phyloP scores from a whole-genome alignment of 2,888 invertebrate genomes.

The Chrysotoxum bicinctum region DNA sequence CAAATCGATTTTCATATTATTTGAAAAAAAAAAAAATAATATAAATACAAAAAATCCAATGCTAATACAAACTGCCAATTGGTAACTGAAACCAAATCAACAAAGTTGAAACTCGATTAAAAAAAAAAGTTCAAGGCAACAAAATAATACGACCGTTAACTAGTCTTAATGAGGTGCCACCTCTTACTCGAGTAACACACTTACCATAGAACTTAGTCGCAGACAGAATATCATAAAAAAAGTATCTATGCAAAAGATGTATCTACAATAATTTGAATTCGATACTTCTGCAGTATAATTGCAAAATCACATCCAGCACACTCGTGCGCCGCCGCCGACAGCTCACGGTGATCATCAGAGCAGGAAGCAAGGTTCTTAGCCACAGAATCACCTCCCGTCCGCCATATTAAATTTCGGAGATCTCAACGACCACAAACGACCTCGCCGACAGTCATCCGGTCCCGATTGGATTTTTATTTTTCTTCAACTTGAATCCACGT shows the following conservation, averaged over 20 bases:
- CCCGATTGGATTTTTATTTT: slow-evolving; percentile 16
- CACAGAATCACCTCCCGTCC: background rate
- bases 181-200: slow-evolving; percentile 8
- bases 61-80: background rate
- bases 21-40: background rate
- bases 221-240: background rate
- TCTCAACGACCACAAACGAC: slow-evolving; percentile 36
- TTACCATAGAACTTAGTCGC: background rate
- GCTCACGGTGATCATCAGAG: slow-evolving; percentile 49
- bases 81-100: slow-evolving; percentile 19
- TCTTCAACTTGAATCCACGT: slow-evolving; percentile 9
- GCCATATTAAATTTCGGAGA: slow-evolving; percentile 50
- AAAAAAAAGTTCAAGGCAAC: slow-evolving; percentile 53
- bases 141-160: slow-evolving; percentile 42
- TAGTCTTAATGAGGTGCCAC: slow-evolving; percentile 49
- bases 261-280: slow-evolving; percentile 15
- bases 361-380: slow-evolving; percentile 48
- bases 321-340: background rate
- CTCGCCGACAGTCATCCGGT: slow-evolving; percentile 52
- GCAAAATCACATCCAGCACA: slow-evolving; percentile 13
- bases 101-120: slow-evolving; percentile 12
- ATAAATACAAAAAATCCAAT: background rate
- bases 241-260: background rate
- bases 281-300: slow-evolving; percentile 7
- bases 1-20: slow-evolving; percentile 27